Evolutionary conservation across 1,140 invertebrate species (phyloP).

Genomic region (Dendroctonus valens): DNA sequence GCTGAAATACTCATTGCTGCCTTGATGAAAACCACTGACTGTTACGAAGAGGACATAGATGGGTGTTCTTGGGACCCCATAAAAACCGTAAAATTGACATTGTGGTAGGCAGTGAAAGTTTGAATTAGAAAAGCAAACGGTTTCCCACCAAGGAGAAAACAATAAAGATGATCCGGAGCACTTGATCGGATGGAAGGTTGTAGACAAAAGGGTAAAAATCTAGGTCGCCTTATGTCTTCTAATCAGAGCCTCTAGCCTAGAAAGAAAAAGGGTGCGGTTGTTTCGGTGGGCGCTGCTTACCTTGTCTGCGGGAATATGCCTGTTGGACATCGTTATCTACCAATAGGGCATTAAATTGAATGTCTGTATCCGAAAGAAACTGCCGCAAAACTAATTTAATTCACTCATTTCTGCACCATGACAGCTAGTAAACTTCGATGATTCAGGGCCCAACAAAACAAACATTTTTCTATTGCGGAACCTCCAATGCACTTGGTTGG

Average conservation of each 20-base stretch:
- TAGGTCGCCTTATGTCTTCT: slow-evolving; percentile 38
- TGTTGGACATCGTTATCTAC: slow-evolving; percentile 34
- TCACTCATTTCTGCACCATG: slow-evolving; percentile 33
- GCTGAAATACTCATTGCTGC: too few species aligned
- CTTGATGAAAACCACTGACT: too few species aligned
- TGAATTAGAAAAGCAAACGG: slow-evolving; percentile 12
- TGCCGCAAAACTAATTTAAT: slow-evolving; percentile 27
- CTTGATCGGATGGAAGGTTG: too few species aligned
- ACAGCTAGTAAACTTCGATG: slow-evolving; percentile 25
- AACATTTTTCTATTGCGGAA: slow-evolving; percentile 21
- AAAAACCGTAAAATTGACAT: not conserved
- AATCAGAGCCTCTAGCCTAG: slow-evolving; percentile 28
- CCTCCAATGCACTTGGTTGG: not conserved
- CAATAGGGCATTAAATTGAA: slow-evolving; percentile 30
- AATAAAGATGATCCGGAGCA: slow-evolving; percentile 6
- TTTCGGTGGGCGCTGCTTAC: slow-evolving; percentile 21
- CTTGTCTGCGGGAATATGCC: slow-evolving; percentile 39
- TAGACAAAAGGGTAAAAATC: slow-evolving; percentile 25
- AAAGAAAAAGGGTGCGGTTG: slow-evolving; percentile 38
- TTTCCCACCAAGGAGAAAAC: not conserved
- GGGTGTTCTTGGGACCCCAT: too few species aligned
- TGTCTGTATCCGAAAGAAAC: slow-evolving; percentile 11
- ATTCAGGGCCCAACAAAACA: slow-evolving; percentile 33
- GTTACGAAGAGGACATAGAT: too few species aligned
- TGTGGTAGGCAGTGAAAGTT: slow-evolving; percentile 16